A percentile compares a stretch with the other conserved stretches of the same genome.
Conservation (phyloP, 2,888 invertebrate genomes). For the Ptychoptera albimana region DNA sequence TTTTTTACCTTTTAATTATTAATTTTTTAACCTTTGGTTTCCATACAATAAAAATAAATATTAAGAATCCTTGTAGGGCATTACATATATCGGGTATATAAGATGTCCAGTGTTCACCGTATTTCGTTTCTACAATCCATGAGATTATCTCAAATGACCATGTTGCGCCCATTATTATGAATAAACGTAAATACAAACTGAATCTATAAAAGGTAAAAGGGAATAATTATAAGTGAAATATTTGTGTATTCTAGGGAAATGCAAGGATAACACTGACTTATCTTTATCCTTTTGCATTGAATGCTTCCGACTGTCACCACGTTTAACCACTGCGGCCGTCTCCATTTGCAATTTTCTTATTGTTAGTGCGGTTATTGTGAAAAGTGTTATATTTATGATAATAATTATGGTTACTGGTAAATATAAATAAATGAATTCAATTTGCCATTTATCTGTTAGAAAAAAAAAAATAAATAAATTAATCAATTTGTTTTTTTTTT, state of each 20-base stretch:
- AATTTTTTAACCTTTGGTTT: neutral
- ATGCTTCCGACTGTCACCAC: conserved; percentile 23
- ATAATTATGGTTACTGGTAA: conserved; percentile 23
- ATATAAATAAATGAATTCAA: conserved; percentile 21
- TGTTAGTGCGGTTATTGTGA: conserved; percentile 24
- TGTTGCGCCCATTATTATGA: conserved; percentile 58
- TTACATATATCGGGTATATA: conserved; percentile 31
- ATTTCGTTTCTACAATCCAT: conserved; percentile 28
- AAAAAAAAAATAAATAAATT: neutral
- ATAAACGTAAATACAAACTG: conserved; percentile 1
- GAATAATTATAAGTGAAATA: too few species aligned
- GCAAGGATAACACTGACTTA: conserved; percentile 21
- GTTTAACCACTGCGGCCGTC: conserved; percentile 25
- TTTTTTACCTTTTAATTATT: neutral
- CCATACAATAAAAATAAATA: conserved; percentile 1
- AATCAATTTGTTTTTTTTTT: neutral
- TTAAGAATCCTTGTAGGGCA: conserved; percentile 31
- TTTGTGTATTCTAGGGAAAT: too few species aligned
- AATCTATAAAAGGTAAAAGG: neutral
- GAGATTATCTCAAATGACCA: conserved; percentile 60
- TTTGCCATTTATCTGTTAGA: conserved; percentile 5
- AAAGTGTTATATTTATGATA: conserved; percentile 23
- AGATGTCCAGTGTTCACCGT: conserved; percentile 15
- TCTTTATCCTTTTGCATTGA: conserved; percentile 24
- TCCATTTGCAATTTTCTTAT: conserved; percentile 25